Evolutionary conservation across 2,888 invertebrate species (phyloP), one percentile per base, ranked within the genome.

Genomic region (Euproctis similis): DNA sequence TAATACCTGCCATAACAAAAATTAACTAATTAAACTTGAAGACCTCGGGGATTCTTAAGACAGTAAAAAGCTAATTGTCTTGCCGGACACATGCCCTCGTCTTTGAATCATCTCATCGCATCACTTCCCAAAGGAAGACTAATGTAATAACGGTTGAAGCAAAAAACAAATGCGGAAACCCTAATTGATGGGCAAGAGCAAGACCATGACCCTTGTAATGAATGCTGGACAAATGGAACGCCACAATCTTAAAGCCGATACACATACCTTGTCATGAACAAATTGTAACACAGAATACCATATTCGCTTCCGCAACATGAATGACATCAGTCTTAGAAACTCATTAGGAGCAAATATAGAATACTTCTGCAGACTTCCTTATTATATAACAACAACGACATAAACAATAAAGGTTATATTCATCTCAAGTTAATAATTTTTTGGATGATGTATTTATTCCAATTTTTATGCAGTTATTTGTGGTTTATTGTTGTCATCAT

Each of bases 121-220:
- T 42, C 29, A 56, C 54, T 59, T 62, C 61, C 53, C 54, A 57
- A 55, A 64, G 61, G 61, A 69, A 59, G 57, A 63, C 60, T 73
- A 74, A 76, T 75, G 67, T 69, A 76, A 76, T 76, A 71, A 78
- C 61, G 66, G 63, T 59, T 55, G 51, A 54, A 64, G 63, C 66
- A 70, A 66, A 76, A 76, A 78, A 78, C 71, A 36, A n/a, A 46
- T 37, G 67, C 82, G 82, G 81, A 82, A 73, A 76, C 67, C 64
- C 62, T 80, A 78, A 84, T 81, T 82, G 63, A 74, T 70, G 68
- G 65, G 50, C 67, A 60, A 58, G 66, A 65, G 63, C 70, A 62
- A 68, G 78, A 56, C 66, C 74, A 61, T 70, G 77, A 72, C 77
- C 71, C 60, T 56, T 43, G 36, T 47, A 49, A 56, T 53, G 49